Evolutionary conservation across 2,113 vertebrate species (phyloP).

Genomic region (Chlamydotis undulata): DNA sequence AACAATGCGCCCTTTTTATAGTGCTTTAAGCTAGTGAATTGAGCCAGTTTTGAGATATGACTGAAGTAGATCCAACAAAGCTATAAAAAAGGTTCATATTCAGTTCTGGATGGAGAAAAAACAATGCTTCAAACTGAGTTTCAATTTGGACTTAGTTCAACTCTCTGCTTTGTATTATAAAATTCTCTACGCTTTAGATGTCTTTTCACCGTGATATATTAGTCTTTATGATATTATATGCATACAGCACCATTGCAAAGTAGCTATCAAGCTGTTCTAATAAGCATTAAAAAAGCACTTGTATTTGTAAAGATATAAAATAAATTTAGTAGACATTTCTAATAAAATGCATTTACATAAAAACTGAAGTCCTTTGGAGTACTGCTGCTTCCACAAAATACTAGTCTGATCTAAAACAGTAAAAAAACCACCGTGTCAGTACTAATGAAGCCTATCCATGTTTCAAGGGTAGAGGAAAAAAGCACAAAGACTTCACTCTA

Average conservation of each 20-base stretch:
- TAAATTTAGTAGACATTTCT: not conserved
- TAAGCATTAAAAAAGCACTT: not conserved
- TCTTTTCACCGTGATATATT: not conserved
- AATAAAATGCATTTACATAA: not conserved
- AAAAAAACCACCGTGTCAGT: not conserved
- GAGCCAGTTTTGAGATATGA: not conserved
- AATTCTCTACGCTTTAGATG: not conserved
- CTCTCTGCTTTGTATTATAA: not conserved
- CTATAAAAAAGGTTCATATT: constrained; percentile 33
- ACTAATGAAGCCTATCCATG: not conserved
- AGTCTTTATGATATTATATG: not conserved
- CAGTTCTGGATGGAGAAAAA: constrained; percentile 37
- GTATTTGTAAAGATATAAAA: not conserved
- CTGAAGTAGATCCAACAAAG: constrained; percentile 36
- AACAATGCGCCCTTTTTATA: not conserved
- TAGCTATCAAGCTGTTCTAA: not conserved
- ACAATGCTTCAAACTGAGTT: constrained; percentile 49
- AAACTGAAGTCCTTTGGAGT: not conserved
- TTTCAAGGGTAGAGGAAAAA: not conserved
- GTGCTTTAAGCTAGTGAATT: not conserved
- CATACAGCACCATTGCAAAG: not conserved
- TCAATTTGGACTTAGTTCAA: constrained; percentile 24
- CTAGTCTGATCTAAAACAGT: not conserved
- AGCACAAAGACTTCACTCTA: not conserved
- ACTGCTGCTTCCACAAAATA: not conserved